A percentile compares a stretch with the other conserved stretches of the same genome.
phyloP scores from a whole-genome alignment of 2,797 vertebrate genomes.

The Poeciliopsis gracilis region DNA sequence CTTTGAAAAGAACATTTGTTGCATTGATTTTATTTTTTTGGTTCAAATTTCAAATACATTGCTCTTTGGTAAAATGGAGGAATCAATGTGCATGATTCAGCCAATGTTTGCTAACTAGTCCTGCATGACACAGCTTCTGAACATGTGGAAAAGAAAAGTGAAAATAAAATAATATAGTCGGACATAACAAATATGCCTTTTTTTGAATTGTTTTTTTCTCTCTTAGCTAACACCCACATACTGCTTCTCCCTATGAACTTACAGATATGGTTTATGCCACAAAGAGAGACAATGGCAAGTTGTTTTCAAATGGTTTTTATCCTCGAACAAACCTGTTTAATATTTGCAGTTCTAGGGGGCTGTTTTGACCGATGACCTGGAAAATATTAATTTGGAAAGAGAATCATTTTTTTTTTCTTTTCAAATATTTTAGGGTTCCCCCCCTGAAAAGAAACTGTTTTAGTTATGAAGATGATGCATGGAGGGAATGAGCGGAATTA shows the following conservation, averaged over 20 bases:
- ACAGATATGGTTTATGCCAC: background rate
- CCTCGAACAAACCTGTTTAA: slow-evolving; percentile 32
- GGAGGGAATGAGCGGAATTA: slow-evolving; percentile 65
- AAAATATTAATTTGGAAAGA: slow-evolving; percentile 63
- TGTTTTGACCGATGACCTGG: slow-evolving; percentile 53
- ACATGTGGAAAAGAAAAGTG: background rate
- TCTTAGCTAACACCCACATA: background rate
- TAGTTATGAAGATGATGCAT: slow-evolving; percentile 58
- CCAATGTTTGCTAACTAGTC: background rate
- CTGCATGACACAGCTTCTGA: background rate
- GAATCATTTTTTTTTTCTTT: slow-evolving; percentile 18
- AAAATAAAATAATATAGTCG: background rate
- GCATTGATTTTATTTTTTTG: background rate
- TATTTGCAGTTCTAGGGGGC: slow-evolving; percentile 41
- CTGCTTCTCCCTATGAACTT: background rate
- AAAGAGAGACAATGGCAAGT: background rate
- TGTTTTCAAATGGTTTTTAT: slow-evolving; percentile 11
- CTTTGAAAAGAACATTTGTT: background rate
- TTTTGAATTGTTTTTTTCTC: background rate
- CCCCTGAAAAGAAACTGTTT: slow-evolving; percentile 39
- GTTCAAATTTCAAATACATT: background rate
- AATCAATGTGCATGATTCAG: background rate
- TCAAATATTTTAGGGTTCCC: slow-evolving; percentile 46
- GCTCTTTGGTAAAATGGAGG: background rate
- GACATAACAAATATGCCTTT: background rate